A percentile compares a stretch with the other conserved stretches of the same genome.
Conservation (phyloP, 2,797 vertebrate genomes). For the Gallinago nigripennis region DNA sequence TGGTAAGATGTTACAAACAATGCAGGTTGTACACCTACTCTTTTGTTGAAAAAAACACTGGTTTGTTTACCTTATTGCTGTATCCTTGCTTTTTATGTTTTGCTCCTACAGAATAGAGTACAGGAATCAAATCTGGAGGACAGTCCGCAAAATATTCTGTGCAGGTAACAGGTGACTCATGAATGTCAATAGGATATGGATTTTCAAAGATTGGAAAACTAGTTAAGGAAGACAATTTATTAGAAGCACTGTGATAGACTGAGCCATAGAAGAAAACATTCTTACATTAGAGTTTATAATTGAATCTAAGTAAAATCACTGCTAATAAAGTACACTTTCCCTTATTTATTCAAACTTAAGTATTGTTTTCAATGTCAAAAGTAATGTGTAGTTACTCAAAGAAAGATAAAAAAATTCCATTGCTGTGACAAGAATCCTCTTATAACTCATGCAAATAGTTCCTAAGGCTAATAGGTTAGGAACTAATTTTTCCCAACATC, state of each 20-base stretch:
- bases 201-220: constrained; percentile 99
- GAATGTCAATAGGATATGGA: constrained; percentile 97
- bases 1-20: not conserved
- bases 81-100: constrained; percentile 98
- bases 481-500: not conserved
- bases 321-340: not conserved
- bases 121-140: constrained; percentile 94
- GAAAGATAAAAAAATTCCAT: not conserved
- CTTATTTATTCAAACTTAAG: not conserved
- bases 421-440: not conserved
- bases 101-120: constrained; percentile 95
- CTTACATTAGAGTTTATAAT: not conserved
- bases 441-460: not conserved
- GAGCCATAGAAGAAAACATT: constrained; percentile 40
- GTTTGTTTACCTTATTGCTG: constrained; percentile 89
- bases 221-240: constrained; percentile 73
- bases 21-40: not conserved
- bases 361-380: not conserved
- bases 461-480: not conserved
- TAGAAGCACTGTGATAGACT: constrained; percentile 61
- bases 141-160: constrained; percentile 97
- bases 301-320: not conserved
- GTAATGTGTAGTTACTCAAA: not conserved
- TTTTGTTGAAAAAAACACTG: not conserved
- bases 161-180: constrained; percentile 97